Conservation (phyloP, 2,888 invertebrate genomes). For the Watsonalla binaria region DNA sequence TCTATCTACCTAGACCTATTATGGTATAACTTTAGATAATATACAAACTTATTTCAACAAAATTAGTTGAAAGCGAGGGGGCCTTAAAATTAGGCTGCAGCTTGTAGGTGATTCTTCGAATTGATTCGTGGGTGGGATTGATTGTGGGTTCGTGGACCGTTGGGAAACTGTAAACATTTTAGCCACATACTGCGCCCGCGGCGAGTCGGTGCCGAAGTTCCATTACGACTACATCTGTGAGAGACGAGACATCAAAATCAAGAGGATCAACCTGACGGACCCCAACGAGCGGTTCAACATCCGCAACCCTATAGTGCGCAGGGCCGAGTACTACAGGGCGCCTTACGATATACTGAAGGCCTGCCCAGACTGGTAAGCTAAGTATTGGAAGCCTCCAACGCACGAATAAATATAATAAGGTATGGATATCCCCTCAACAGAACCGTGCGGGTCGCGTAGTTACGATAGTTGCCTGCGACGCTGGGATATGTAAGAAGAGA, state of each 20-base stretch:
- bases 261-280: constrained; percentile 61
- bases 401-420: too few species aligned
- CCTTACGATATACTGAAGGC: constrained; percentile 67
- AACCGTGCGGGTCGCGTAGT: too few species aligned
- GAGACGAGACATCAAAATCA: constrained; percentile 61
- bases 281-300: constrained; percentile 68
- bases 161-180: constrained; percentile 6
- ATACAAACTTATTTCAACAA: too few species aligned
- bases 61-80: too few species aligned
- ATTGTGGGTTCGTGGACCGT: too few species aligned
- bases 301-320: constrained; percentile 58
- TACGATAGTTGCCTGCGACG: too few species aligned
- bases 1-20: too few species aligned
- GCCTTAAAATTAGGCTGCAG: too few species aligned
- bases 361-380: constrained; percentile 67
- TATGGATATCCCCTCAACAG: too few species aligned
- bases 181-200: constrained; percentile 64
- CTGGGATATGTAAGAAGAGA: too few species aligned
- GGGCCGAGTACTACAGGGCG: constrained; percentile 69
- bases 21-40: neutral
- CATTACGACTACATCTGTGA: constrained; percentile 73
- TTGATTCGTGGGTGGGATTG: too few species aligned
- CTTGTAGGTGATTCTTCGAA: too few species aligned
- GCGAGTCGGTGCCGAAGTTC: constrained; percentile 62
- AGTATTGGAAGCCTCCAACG: neutral